Evolutionary conservation across 2,113 vertebrate genomes (phyloP), one percentile per base, ranked within the genome.

Genomic region (Pundamilia nyererei): DNA sequence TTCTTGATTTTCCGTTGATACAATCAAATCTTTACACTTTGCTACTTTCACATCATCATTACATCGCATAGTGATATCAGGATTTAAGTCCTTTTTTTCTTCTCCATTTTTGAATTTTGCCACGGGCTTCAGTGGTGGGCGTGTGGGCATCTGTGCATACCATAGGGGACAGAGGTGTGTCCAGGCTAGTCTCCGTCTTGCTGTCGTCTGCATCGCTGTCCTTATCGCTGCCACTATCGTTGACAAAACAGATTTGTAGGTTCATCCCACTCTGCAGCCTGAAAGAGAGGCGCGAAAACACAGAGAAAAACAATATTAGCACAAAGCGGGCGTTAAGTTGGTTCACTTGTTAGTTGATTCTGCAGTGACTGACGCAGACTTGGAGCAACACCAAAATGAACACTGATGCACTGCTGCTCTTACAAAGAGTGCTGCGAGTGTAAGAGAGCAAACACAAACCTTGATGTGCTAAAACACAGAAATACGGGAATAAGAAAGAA

Each of bases 261-360:
- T 99, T 99, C 99, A 99, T 99, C 92, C 99, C 99, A 3, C 99
- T 99, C 94, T 99, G 98, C 21, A 99, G 92, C 83, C 99, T 99
- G 95, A 62, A 62, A 81, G 1, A 68, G 75, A 47, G 21, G 83
- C 21, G 29, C 38, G 47, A 86, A 19, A 9, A 83, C 55, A 82
- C 40, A 65, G 7, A n/a, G 51, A 79, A 11, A 54, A 21, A 47
- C 79, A 45, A 83, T 60, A 68, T 87, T 80, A 70, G 53, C 83
- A 60, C 80, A 45, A 80, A 31, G 56, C 21, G 5, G 65, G 47
- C 82, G 53, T 88, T 33, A 14, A 79, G 49, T 79, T 58, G 29
- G 79, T 70, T 86, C 51, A 83, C 5, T 77, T 51, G 45, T 51
- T 51, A 77, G 72, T 13, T 51, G 72, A 51, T 51, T 13, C 45